Base-by-base conservation (phyloP, 2,113 vertebrate species). In the Physeter macrocephalus region DNA sequence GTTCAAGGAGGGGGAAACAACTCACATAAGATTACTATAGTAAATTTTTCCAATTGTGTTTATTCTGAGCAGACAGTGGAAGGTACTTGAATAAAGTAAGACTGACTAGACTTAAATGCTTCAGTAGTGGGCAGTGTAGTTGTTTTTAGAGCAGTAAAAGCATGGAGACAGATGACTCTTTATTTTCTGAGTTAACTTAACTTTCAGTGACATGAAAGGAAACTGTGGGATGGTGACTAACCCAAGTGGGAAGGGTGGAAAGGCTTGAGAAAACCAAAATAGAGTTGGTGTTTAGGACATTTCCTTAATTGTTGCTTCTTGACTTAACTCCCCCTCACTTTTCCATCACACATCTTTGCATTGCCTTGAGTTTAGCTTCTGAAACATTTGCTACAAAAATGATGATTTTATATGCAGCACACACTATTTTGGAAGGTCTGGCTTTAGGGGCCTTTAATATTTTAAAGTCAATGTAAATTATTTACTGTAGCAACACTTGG, bases 201-300 rank as follows among this genome's bases (percentile, higher is more conserved):
- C 96, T 97, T 93, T 83, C 77, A 86, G 34, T 95, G 97, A 96
- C 98, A 96, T 96, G 98, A 98, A 98, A 98, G 97, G 92, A 98
- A 98, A 96, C 96, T 95, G 98, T 96, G 98, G 98, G 96, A 95
- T 97, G 97, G 94, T 98, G 98, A 98, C 98, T 98, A 98, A 98
- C 92, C 39, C 96, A 84, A 98, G 94, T 93, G 97, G 98, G 97
- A 98, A 98, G 95, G 93, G 96, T 94, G 98, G 98, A 98, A 98
- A 98, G 92, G 95, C 95, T 97, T 84, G 41, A 95, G 90, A 95
- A 98, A 98, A 97, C 96, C 95, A 98, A 98, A 98, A 98, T 81
- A 98, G 96, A 97, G 96, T 96, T 97, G 95, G 78, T 96, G 97
- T 98, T 98, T 97, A 93, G 87, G 95, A 97, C 96, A 97, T 97